Conservation (phyloP, 2,888 invertebrate genomes). For the Philhelius pedissequus region DNA sequence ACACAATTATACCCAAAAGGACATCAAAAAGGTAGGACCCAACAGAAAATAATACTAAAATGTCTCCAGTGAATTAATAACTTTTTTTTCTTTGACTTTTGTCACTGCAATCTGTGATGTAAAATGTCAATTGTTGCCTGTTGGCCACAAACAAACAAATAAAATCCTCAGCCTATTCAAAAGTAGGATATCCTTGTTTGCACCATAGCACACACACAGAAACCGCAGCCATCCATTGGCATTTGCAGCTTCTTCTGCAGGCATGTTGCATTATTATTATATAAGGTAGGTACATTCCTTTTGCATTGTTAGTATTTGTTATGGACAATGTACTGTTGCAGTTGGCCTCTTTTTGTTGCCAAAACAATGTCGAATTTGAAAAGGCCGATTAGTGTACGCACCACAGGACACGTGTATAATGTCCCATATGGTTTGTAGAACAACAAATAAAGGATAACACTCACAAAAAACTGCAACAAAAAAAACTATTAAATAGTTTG, state of each 20-base stretch:
- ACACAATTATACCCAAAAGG: constrained; percentile 58
- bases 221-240: constrained; percentile 25
- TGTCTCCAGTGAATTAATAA: constrained; percentile 13
- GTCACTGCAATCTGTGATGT: constrained; percentile 63
- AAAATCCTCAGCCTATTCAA: constrained; percentile 19
- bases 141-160: constrained; percentile 36
- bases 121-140: constrained; percentile 49
- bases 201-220: constrained; percentile 29
- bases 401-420: constrained; percentile 65
- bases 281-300: not conserved
- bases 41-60: not conserved
- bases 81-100: constrained; percentile 54
- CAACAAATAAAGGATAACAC: constrained; percentile 12
- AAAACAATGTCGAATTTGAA: constrained; percentile 56
- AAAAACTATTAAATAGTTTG: constrained; percentile 7
- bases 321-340: constrained; percentile 36
- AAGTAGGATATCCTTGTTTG: constrained; percentile 40
- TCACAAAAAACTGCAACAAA: not conserved
- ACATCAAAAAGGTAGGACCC: not conserved
- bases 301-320: constrained; percentile 33
- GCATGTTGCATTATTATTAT: constrained; percentile 53
- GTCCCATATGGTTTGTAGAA: constrained; percentile 16
- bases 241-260: constrained; percentile 62
- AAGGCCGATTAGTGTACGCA: constrained; percentile 63
- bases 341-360: constrained; percentile 55